These are phyloP conservation scores for Trididemnum clinides DNA, from an alignment of 23 tunicate genomes.

Conservation along the genomic window DNA sequence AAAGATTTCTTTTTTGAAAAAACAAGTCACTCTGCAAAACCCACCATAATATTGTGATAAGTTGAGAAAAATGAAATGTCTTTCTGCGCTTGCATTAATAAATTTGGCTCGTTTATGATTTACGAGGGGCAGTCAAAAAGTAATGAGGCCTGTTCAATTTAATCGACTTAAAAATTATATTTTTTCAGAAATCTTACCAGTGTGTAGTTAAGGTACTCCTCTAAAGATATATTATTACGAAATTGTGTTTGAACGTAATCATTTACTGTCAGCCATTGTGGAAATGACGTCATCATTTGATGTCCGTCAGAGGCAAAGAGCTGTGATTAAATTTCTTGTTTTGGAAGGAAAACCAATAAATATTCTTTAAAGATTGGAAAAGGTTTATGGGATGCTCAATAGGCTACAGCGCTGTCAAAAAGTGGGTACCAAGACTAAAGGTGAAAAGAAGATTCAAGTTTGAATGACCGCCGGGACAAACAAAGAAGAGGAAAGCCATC, in stretches of 20 bases:
- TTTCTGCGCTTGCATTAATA: no score
- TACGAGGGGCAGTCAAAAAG: constrained; percentile 4
- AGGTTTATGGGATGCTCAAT: no score
- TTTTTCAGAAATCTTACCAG: background rate
- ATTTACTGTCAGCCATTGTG: background rate
- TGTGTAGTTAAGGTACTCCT: background rate
- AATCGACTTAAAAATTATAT: background rate
- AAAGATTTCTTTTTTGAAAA: no score
- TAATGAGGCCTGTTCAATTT: constrained; percentile 1
- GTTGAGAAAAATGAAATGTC: no score
- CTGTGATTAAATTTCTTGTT: constrained; percentile 11
- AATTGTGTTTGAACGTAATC: background rate
- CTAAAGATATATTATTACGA: background rate
- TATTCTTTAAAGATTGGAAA: no score
- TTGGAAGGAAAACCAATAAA: background rate
- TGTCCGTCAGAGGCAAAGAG: constrained; percentile 24
- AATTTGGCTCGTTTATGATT: background rate
- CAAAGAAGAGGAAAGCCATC: no score
- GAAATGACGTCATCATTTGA: constrained; percentile 15
- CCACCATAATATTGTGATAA: no score
- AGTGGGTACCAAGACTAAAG: no score
- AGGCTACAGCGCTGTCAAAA: no score
- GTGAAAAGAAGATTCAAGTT: no score
- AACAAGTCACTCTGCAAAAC: no score
- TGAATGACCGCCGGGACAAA: no score